Evolutionary conservation across 2,888 invertebrate genomes (phyloP), one percentile per base, ranked within the genome.

Genomic region (Leptinotarsa rubiginosa): DNA sequence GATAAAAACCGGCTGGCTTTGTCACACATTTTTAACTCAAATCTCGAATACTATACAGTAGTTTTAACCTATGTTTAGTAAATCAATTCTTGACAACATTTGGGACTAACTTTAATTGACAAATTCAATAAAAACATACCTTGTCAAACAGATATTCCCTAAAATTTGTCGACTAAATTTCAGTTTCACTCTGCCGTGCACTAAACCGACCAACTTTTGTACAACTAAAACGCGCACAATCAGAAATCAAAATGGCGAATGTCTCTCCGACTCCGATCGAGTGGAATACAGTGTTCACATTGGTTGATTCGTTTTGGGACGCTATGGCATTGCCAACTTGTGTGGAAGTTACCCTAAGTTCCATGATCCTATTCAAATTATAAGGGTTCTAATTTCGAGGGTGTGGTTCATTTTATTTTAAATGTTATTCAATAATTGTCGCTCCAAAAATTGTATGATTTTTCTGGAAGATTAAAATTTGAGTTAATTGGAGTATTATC

Each of bases 191-290:
- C 22, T 41, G 59, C 72, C 81, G 78, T 81, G 74, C 77, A 79
- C 78, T 74, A 73, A 69, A 74, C 81, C 79, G 79, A 84, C 81
- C 82, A 82, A 85, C 82, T 84, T 84, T 81, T 78, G 78, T 80
- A 81, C 80, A 82, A 86, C 86, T 86, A 83, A 85, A 85, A 83
- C 85, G 87, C 87, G 86, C 86, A 86, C 81, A 83, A 85, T 84
- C 84, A 78, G 83, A 78, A 85, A 84, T 84, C 84, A 86, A 86
- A 81, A 86, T 86, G 86, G 87, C 85, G 86, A 83, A 77, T 79
- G 79, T 82, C 81, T 83, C 83, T 81, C 81, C 83, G 82, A 80
- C 77, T 77, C 75, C 49, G 25, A 47, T 50, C 70, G 54, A 70
- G 75, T 75, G 73, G 77, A 83, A 84, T 82, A 78, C 82, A 69